These are phyloP conservation scores for Narcine bancroftii DNA, from an alignment of 2,113 vertebrate species.

Conservation along the genomic window DNA sequence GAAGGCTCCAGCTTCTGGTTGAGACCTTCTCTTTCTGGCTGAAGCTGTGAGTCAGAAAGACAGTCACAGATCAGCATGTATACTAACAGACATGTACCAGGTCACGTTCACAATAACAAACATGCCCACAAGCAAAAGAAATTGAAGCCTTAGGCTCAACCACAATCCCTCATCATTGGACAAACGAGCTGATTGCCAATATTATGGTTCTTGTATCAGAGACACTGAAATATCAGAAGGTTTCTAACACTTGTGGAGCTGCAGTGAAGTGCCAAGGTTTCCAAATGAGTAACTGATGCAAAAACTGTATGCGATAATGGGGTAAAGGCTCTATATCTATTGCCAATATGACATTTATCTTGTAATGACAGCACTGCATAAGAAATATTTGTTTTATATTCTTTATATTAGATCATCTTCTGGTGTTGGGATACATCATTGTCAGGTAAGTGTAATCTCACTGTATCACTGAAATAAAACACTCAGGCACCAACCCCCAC, in stretches of 20 bases:
- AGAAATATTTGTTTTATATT: background rate
- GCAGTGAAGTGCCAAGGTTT: background rate
- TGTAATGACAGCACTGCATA: background rate
- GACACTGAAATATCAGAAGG: background rate
- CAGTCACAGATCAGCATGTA: too few species aligned
- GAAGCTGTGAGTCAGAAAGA: too few species aligned
- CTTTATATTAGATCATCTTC: too few species aligned
- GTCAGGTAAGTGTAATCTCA: background rate
- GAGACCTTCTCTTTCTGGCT: background rate
- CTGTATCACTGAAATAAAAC: background rate
- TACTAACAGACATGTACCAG: too few species aligned
- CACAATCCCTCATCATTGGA: background rate
- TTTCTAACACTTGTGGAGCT: background rate
- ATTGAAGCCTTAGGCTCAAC: background rate
- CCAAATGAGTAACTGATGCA: background rate
- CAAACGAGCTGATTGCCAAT: background rate
- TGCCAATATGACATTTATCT: background rate
- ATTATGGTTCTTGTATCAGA: background rate
- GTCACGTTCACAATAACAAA: too few species aligned
- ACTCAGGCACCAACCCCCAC: background rate
- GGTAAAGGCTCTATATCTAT: background rate
- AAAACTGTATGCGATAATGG: background rate
- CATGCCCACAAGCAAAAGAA: too few species aligned
- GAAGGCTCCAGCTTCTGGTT: background rate
- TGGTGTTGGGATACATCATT: background rate